phyloP scores from a whole-genome alignment of 2,888 invertebrate genomes.

The Hofmannophila pseudospretella region DNA sequence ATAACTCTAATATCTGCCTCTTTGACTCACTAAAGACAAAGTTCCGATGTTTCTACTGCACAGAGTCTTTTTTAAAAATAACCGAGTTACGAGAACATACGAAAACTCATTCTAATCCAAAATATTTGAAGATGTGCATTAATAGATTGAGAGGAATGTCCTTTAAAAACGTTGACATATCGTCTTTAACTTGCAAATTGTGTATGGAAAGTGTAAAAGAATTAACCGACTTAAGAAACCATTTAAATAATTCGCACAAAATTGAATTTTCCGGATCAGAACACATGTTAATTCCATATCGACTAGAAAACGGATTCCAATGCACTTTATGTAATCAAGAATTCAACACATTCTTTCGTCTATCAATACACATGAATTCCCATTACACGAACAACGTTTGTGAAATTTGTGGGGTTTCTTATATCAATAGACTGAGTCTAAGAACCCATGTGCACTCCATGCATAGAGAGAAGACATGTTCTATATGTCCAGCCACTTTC shows the following conservation, averaged over 20 bases:
- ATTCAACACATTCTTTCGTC: slow-evolving; percentile 30
- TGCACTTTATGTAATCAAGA: slow-evolving; percentile 31
- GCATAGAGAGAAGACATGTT: slow-evolving; percentile 38
- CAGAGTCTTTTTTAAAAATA: slow-evolving; percentile 29
- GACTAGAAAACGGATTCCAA: slow-evolving; percentile 25
- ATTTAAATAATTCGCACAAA: slow-evolving; percentile 30
- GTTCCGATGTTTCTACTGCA: slow-evolving; percentile 41
- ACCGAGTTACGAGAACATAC: slow-evolving; percentile 32
- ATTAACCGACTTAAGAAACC: slow-evolving; percentile 27
- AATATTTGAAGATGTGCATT: slow-evolving; percentile 22
- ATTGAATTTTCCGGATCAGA: slow-evolving; percentile 24
- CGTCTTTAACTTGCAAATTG: slow-evolving; percentile 34
- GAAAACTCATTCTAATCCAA: slow-evolving; percentile 23
- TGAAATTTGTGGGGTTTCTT: slow-evolving; percentile 37
- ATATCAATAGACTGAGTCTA: slow-evolving; percentile 35
- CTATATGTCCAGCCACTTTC: slow-evolving; percentile 31
- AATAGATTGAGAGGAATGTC: slow-evolving; percentile 29
- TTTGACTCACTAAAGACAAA: slow-evolving; percentile 41
- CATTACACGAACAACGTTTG: slow-evolving; percentile 42
- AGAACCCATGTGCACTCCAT: slow-evolving; percentile 29
- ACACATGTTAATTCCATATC: slow-evolving; percentile 39
- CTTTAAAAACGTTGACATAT: slow-evolving; percentile 41
- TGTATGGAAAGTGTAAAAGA: slow-evolving; percentile 26
- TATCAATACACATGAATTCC: slow-evolving; percentile 41
- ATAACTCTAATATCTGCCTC: slow-evolving; percentile 45